These are phyloP conservation scores for Eucidaris tribuloides DNA, from an alignment of 35 echinoderm and acorn worm genomes.

Conservation along the genomic window DNA sequence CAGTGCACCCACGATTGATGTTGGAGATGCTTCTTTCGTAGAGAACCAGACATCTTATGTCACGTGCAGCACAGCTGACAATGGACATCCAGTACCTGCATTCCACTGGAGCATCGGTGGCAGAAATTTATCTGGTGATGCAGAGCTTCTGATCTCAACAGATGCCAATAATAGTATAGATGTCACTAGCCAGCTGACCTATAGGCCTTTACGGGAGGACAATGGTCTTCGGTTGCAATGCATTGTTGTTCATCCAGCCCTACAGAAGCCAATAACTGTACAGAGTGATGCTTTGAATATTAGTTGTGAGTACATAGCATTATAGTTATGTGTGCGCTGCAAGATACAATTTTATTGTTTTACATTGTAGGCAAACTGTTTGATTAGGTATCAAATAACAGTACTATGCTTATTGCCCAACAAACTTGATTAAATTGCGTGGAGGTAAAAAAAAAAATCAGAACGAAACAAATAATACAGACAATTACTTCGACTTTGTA, in stretches of 20 bases:
- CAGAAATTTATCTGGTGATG: background rate
- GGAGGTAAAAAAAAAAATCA: too few species aligned
- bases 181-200: background rate
- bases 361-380: too few species aligned
- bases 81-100: background rate
- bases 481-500: too few species aligned
- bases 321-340: too few species aligned
- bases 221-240: background rate
- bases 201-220: background rate
- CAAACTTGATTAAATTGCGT: too few species aligned
- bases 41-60: background rate
- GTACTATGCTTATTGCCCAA: too few species aligned
- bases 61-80: slow-evolving; percentile 9
- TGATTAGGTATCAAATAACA: too few species aligned
- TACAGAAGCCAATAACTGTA: background rate
- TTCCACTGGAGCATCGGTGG: background rate
- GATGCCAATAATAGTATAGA: slow-evolving; percentile 1
- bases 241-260: background rate
- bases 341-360: too few species aligned
- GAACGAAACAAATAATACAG: too few species aligned
- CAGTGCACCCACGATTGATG: background rate
- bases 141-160: background rate
- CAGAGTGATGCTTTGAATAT: background rate
- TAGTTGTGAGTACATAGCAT: slow-evolving; percentile 18
- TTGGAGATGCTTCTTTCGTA: background rate